Conservation (phyloP, 2,888 invertebrate species). For the Anodontia alba region DNA sequence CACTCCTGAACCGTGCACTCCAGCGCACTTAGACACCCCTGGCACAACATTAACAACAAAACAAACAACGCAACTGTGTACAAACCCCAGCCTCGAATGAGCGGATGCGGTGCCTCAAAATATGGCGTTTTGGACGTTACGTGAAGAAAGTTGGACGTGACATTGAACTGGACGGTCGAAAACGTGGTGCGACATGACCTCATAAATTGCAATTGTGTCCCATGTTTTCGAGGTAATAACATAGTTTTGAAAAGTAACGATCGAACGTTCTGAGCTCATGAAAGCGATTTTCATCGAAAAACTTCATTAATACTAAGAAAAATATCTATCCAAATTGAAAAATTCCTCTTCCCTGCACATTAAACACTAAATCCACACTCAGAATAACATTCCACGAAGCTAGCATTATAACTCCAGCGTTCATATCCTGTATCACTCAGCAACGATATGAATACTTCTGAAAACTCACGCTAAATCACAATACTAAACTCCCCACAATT, state of each 20-base stretch:
- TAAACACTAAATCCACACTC: neutral
- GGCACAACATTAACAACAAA: conserved; percentile 9
- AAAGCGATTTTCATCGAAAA: conserved; percentile 21
- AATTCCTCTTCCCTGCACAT: neutral
- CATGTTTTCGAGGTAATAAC: conserved; percentile 13
- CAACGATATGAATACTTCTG: conserved; percentile 5
- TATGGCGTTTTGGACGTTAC: conserved; percentile 14
- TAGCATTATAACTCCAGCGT: conserved; percentile 5
- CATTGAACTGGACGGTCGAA: conserved; percentile 3
- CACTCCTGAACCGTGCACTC: conserved; percentile 1
- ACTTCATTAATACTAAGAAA: conserved; percentile 8
- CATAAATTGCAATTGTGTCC: conserved; percentile 12
- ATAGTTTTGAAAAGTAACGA: conserved; percentile 11
- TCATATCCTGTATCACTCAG: neutral
- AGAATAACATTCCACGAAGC: conserved; percentile 7
- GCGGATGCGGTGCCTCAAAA: conserved; percentile 8
- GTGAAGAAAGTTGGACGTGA: neutral
- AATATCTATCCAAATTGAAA: conserved; percentile 5
- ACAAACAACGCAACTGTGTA: neutral
- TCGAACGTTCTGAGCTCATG: neutral
- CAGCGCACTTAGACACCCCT: neutral
- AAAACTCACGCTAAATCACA: conserved; percentile 16
- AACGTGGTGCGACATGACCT: conserved; percentile 8
- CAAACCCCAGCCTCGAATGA: neutral
- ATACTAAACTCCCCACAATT: conserved; percentile 7